Evolutionary conservation across 2,888 invertebrate species (phyloP), one percentile per base, ranked within the genome.

Genomic region (Erpobdella octoculata): DNA sequence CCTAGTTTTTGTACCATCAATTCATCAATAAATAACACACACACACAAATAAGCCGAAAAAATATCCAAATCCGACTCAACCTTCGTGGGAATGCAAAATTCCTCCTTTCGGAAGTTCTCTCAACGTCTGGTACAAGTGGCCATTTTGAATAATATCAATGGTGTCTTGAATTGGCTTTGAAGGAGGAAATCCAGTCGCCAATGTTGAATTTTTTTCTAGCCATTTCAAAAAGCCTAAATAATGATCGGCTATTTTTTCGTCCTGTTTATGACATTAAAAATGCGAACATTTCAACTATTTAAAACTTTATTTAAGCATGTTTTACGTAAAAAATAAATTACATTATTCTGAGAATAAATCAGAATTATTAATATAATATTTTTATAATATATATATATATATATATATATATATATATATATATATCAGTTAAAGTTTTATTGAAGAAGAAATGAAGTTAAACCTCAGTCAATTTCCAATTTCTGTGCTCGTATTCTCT

Each of bases 81-180:
- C 77, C 74, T 68, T 77, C 77, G 48, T 77, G 77, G n/a, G 73
- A 71, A 65, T 77, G 77, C 72, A 77, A 73, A 38, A 71, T 74
- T 41, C 76, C 76, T 21, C 76, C 76, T 59, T 77, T 77, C 58
- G 76, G 77, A 21, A 77, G 35, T 35, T 71, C 69, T 38, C 53
- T 41, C 28, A 77, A 68, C 3, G 71, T 74, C 46, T 70, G 46
- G 59, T 75, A 77, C 31, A 77, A 71, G 18, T 76, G 72, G 5
- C 74, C 70, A 6, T 28, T 25, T 48, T 61, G n/a, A 18, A 76
- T 75, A 12, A 65, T 31, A 5, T 46, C 73, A 31, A 75, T 64
- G 31, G 65, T 61, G 28, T 74, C 72, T 38, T 76, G 72, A 9
- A 77, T 71, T 5, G 77, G 76, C 37, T 72, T 36, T 8, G 72